phyloP scores from a whole-genome alignment of 1,140 invertebrate genomes.

The Bilobella aurantiaca region DNA sequence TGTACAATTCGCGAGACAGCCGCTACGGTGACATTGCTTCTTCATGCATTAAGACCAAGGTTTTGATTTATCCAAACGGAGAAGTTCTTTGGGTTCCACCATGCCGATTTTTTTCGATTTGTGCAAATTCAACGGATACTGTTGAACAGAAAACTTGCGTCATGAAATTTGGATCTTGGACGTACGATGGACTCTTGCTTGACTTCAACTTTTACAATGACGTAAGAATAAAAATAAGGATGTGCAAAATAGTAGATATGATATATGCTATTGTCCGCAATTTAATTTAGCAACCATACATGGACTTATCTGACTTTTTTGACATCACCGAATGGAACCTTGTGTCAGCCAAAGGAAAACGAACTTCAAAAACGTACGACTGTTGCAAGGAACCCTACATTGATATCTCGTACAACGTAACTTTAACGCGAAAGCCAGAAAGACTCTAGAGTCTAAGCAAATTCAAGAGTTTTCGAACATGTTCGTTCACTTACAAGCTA shows the following conservation, averaged over 20 bases:
- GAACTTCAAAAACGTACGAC: neutral
- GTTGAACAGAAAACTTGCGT: neutral
- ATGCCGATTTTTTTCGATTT: neutral
- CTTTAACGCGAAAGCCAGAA: slow-evolving; percentile 9
- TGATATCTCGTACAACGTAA: neutral
- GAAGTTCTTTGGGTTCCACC: neutral
- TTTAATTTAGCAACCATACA: neutral
- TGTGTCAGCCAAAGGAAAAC: neutral
- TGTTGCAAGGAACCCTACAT: slow-evolving; percentile 20
- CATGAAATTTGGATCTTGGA: neutral
- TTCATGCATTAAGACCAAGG: neutral
- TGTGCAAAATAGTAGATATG: too few species aligned
- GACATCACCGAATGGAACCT: slow-evolving; percentile 1
- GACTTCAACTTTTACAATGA: neutral
- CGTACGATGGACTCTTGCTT: neutral
- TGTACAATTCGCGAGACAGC: too few species aligned
- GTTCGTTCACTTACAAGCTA: too few species aligned
- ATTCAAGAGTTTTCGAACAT: too few species aligned
- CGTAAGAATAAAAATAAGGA: neutral
- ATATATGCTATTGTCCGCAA: too few species aligned
- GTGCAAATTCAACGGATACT: neutral
- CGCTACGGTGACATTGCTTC: neutral
- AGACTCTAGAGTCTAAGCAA: too few species aligned
- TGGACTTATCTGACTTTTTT: neutral
- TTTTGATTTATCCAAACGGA: neutral